Base-by-base conservation (phyloP, 2,888 invertebrate genomes). In the Galerucella pusilla region DNA sequence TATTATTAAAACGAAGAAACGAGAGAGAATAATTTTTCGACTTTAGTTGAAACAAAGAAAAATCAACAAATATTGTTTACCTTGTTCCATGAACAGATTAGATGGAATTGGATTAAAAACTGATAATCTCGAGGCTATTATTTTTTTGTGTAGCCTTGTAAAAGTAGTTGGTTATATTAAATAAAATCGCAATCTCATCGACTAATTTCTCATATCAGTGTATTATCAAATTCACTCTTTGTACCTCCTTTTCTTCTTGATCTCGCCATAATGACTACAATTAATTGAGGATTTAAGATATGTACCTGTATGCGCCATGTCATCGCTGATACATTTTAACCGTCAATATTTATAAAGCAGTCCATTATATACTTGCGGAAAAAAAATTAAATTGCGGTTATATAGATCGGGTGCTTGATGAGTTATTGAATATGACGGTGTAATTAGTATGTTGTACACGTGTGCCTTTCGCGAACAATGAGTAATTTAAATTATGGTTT, bases 391-490 rank as follows among this genome's bases (percentile, higher is more conserved):
- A 46, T 10, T 46, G 46, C 20, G 46, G 20, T 45, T 65, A 45
- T 65, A 46, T n/a, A 3, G 46, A 12, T 45, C n/a, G 45, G 64
- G 16, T 28, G 46, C 64, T 45, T 20, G 64, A 46, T 42, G 42
- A 46, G 64, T 65, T 65, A 65, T 65, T 65, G 64, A 65, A 65
- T 65, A 42, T 65, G 64, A 65, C 28, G 64, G 64, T 65, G 64
- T 65, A 65, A 65, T 65, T 65, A 65, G 11, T 46, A 57, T 46
- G 64, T 63, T 35, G 20, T 45, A 65, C 64, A 46, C 46, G 64
- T 46, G 45, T 65, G 12, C 46, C 20, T 42, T 20, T 10, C 3
- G 49, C 35, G 61, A 65, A 65, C 64, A 65, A 65, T 65, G 16
- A 42, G 45, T 46, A 45, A 46, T 65, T 65, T 65, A 46, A 42